These are phyloP conservation scores for Chaetodon auriga DNA, from an alignment of 2,113 vertebrate species.

Conservation along the genomic window DNA sequence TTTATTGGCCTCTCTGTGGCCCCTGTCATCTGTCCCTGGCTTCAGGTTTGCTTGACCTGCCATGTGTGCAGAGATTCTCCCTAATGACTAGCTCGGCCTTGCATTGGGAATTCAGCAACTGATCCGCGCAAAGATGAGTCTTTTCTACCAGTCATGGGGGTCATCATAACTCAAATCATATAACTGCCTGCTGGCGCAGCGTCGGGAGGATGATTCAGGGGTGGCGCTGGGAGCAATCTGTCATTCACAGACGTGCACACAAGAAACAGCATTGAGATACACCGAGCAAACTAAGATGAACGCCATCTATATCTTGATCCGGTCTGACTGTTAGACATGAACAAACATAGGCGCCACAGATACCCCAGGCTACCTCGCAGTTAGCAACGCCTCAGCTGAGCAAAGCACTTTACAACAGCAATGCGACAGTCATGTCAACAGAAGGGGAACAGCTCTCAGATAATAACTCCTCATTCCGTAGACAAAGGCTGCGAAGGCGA, in stretches of 20 bases:
- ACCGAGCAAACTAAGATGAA: constrained; percentile 50
- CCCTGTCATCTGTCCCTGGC: constrained; percentile 48
- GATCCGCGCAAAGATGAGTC: constrained; percentile 68
- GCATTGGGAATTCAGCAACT: constrained; percentile 77
- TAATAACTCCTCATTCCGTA: constrained; percentile 64
- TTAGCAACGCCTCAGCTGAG: constrained; percentile 72
- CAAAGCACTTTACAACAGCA: constrained; percentile 61
- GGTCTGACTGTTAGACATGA: constrained; percentile 56
- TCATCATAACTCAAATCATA: constrained; percentile 63
- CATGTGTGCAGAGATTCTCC: constrained; percentile 74
- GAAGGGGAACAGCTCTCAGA: constrained; percentile 54
- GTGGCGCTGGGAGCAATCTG: constrained; percentile 46
- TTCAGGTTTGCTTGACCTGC: constrained; percentile 70
- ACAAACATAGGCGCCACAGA: constrained; percentile 64
- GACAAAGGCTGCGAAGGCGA: constrained; percentile 64
- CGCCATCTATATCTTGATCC: constrained; percentile 45
- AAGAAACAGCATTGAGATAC: constrained; percentile 65
- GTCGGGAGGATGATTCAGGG: constrained; percentile 23
- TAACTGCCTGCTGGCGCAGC: constrained; percentile 35
- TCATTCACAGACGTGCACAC: constrained; percentile 47
- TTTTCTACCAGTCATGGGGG: constrained; percentile 41
- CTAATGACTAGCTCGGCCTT: constrained; percentile 59
- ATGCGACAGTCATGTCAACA: constrained; percentile 66
- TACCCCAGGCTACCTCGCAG: constrained; percentile 46
- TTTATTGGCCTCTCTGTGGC: constrained; percentile 52